Base-by-base conservation (phyloP, 2,113 vertebrate species). In the Notarius quadriscutis region DNA sequence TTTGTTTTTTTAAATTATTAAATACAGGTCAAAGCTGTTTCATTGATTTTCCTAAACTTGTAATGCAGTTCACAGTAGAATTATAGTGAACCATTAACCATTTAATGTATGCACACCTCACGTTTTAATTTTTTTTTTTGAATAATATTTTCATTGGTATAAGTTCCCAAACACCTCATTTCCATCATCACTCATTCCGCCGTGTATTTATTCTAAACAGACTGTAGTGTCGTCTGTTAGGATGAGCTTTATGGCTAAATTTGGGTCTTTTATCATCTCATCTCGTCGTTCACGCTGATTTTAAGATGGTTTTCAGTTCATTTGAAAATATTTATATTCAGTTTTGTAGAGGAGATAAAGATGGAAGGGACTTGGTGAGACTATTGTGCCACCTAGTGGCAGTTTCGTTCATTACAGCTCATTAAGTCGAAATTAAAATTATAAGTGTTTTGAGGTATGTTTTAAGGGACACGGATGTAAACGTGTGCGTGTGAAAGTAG, bases 331-430 rank as follows among this genome's bases (percentile, higher is more conserved):
- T 17, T 41, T 34, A 18, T 34, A 18, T 71, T 20, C 18, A 72
- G 20, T 51, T 51, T 22, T 75, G 22, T 75, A 50, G 72, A 51
- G 17, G 20, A 75, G 41, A 25, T 55, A 3, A 78, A 75, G 72
- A 50, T 50, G 1, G 1, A 78, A 67, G 62, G 48, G 9, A 12
- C 25, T 67, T 17, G 7, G 12, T 92, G 88, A 88, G 25, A 41
- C 86, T 84, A 77, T 88, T 90, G 0, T 84, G 91, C 94, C 94
- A 90, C 86, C 94, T 89, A 91, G 92, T 93, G 94, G 92, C 89
- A 14, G 79, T 9, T 87, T 5, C 12, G 50, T 71, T 80, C 89
- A 91, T 22, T 91, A 86, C 90, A 89, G 65, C 20, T 78, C 86
- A 77, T 67, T 27, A 65, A 63, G 62, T 7, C 27, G 25, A 63